A percentile compares a stretch with the other conserved stretches of the same genome.
Evolutionary conservation across 2,797 vertebrate species (phyloP).

Genomic region (Scolopax rusticola): DNA sequence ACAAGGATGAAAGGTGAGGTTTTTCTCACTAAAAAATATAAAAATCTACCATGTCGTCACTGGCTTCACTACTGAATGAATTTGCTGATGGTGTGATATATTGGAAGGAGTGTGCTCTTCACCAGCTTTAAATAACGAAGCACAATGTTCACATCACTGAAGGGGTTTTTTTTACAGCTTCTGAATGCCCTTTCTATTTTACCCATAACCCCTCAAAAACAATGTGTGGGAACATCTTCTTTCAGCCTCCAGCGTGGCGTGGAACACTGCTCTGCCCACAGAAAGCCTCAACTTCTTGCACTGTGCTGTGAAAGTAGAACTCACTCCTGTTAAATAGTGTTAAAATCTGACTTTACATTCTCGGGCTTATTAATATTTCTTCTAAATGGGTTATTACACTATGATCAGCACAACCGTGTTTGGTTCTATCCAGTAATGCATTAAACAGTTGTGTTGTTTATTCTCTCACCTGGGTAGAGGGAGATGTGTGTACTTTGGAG

Average conservation of each 20-base stretch:
- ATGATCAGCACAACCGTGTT: background rate
- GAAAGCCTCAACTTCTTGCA: background rate
- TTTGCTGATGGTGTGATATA: background rate
- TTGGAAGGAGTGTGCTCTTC: background rate
- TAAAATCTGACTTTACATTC: background rate
- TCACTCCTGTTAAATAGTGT: background rate
- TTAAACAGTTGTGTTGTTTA: background rate
- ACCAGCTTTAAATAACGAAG: background rate
- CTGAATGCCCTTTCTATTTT: background rate
- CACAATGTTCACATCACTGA: background rate
- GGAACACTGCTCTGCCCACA: background rate
- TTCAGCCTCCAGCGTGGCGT: background rate
- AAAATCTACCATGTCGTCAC: background rate
- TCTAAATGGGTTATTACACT: background rate
- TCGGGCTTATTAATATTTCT: background rate
- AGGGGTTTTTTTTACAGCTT: background rate
- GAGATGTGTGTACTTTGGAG: background rate
- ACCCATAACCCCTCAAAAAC: background rate
- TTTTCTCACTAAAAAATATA: background rate
- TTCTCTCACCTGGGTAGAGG: background rate
- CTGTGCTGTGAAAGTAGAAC: background rate
- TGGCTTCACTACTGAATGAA: background rate
- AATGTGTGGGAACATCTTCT: background rate
- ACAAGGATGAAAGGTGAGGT: background rate
- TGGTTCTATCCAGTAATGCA: background rate